Evolutionary conservation across 2,888 invertebrate genomes (phyloP).

Genomic region (Eutolmus rufibarbis): DNA sequence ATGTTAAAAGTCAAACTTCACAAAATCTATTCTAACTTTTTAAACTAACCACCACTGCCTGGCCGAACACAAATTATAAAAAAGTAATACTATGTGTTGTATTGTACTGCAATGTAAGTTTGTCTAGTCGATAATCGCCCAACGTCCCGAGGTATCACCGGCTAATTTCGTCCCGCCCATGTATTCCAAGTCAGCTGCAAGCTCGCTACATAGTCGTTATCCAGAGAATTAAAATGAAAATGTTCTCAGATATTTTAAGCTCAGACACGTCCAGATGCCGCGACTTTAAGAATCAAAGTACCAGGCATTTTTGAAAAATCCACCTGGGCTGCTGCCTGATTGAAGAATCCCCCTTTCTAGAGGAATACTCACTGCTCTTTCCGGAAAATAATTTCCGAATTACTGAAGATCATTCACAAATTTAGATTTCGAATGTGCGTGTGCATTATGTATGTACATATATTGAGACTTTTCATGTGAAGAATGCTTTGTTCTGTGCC

Average conservation of each 20-base stretch:
- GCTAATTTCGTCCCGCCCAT: not conserved
- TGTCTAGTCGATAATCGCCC: not conserved
- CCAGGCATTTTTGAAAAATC: not conserved
- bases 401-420: constrained; percentile 22
- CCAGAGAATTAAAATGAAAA: not conserved
- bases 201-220: not conserved
- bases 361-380: not conserved
- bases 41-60: not conserved
- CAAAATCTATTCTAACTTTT: not conserved
- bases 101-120: not conserved
- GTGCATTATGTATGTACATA: not conserved
- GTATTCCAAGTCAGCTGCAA: not conserved
- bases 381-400: constrained; percentile 37
- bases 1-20: not conserved
- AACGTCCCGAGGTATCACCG: not conserved
- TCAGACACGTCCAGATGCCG: not conserved
- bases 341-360: not conserved
- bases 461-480: not conserved
- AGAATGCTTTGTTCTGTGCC: not conserved
- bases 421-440: not conserved
- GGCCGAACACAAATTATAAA: not conserved
- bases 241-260: not conserved
- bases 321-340: not conserved
- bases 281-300: not conserved
- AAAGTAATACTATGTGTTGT: not conserved